phyloP scores from a whole-genome alignment of 1,140 invertebrate species.

The Achroia grisella region DNA sequence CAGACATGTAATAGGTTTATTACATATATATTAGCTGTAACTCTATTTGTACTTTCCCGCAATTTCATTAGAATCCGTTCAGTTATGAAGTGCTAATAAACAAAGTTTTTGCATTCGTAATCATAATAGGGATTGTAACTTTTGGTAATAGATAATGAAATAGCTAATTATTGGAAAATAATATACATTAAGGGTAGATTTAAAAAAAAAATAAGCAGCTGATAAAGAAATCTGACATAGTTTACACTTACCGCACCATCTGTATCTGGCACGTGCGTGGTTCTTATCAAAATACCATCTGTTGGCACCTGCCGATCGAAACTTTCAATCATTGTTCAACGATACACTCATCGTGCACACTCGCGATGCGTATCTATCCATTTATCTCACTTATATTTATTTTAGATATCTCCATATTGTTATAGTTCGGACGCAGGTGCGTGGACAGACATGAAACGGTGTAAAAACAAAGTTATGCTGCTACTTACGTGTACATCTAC shows the following conservation, averaged over 20 bases:
- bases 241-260: conserved; percentile 13
- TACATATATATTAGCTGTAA: too few species aligned
- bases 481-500: neutral
- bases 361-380: conserved; percentile 24
- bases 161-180: too few species aligned
- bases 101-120: too few species aligned
- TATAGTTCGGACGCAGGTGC: conserved; percentile 36
- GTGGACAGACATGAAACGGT: conserved; percentile 3
- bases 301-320: conserved; percentile 28
- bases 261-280: conserved; percentile 30
- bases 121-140: too few species aligned
- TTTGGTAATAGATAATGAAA: too few species aligned
- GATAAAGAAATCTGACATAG: conserved; percentile 32
- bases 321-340: conserved; percentile 45
- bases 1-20: too few species aligned
- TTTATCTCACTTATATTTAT: conserved; percentile 45
- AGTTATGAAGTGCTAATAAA: too few species aligned
- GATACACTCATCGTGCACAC: conserved; percentile 34
- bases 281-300: conserved; percentile 40
- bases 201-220: too few species aligned
- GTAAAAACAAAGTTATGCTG: conserved; percentile 19
- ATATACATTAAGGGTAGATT: too few species aligned
- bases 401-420: conserved; percentile 30
- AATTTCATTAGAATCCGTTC: too few species aligned
- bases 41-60: too few species aligned